A percentile compares a stretch with the other conserved stretches of the same genome.
Evolutionary conservation across 2,888 invertebrate species (phyloP).

Genomic region (Agrypnus murinus): DNA sequence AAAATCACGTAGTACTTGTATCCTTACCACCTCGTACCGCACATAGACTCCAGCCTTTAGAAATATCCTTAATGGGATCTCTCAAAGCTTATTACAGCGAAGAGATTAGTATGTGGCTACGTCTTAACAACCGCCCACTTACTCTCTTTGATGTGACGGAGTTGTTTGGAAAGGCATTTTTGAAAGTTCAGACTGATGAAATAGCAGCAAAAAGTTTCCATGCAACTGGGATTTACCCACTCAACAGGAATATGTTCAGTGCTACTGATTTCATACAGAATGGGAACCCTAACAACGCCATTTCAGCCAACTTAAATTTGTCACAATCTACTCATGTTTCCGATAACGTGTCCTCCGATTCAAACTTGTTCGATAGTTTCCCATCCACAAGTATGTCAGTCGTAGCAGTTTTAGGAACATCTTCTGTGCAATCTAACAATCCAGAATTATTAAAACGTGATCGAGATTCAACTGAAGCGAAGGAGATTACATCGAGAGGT

Average conservation of each 20-base stretch:
- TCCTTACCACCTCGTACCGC: constrained; percentile 63
- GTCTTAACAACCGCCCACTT: constrained; percentile 54
- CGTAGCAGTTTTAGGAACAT: no score
- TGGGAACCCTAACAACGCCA: no score
- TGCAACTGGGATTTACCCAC: constrained; percentile 56
- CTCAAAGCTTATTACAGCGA: constrained; percentile 65
- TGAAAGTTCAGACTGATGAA: constrained; percentile 56
- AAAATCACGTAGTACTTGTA: constrained; percentile 62
- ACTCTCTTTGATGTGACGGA: constrained; percentile 54
- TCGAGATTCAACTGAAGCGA: no score
- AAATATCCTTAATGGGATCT: constrained; percentile 64
- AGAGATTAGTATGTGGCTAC: constrained; percentile 56
- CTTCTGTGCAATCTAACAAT: no score
- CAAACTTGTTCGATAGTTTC: no score
- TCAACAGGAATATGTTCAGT: constrained; percentile 51
- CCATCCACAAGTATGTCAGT: no score
- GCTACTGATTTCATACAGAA: not conserved
- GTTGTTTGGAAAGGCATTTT: constrained; percentile 58
- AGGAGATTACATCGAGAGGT: no score
- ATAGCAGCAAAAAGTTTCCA: constrained; percentile 41
- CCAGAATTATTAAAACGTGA: no score
- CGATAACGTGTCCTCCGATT: no score
- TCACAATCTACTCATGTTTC: no score
- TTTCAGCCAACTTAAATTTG: no score
- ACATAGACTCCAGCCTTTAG: constrained; percentile 64